These are phyloP conservation scores for Platorchestia sp. DNA, from an alignment of 1,140 invertebrate species.

Conservation along the genomic window DNA sequence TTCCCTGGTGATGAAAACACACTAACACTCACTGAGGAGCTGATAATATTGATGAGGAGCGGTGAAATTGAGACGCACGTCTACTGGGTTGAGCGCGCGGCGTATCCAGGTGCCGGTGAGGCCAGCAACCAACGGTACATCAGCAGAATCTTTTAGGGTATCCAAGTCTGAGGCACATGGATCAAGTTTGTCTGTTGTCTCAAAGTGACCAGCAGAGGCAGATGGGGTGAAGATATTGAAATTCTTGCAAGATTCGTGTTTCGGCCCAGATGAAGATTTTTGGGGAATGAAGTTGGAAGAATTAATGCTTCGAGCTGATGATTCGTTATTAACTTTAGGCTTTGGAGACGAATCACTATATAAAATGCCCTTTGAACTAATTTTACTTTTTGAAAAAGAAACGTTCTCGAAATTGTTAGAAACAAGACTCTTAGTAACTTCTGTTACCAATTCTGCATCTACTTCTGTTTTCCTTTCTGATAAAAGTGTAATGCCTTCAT, in stretches of 20 bases:
- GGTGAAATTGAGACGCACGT: background rate
- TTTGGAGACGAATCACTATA: background rate
- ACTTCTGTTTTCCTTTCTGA: background rate
- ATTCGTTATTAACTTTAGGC: background rate
- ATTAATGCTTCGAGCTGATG: background rate
- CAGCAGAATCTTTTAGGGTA: background rate
- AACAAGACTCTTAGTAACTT: background rate
- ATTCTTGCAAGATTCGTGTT: background rate
- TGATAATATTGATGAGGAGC: background rate
- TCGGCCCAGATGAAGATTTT: background rate
- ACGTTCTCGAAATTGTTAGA: background rate
- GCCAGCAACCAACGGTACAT: background rate
- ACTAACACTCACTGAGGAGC: background rate
- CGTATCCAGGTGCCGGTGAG: background rate
- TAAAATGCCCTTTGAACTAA: background rate
- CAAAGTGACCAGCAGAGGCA: background rate
- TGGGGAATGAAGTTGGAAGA: background rate
- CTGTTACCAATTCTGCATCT: background rate
- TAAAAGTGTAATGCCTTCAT: background rate
- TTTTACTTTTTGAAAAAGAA: background rate
- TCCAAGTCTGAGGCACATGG: background rate
- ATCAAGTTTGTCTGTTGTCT: background rate
- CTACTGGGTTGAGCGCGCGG: background rate
- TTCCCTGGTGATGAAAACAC: too few relatives aligned
- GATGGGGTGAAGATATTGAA: background rate